Evolutionary conservation across 92 coral and sea anemone species (phyloP).

Genomic region (Zoanthus solanderi): DNA sequence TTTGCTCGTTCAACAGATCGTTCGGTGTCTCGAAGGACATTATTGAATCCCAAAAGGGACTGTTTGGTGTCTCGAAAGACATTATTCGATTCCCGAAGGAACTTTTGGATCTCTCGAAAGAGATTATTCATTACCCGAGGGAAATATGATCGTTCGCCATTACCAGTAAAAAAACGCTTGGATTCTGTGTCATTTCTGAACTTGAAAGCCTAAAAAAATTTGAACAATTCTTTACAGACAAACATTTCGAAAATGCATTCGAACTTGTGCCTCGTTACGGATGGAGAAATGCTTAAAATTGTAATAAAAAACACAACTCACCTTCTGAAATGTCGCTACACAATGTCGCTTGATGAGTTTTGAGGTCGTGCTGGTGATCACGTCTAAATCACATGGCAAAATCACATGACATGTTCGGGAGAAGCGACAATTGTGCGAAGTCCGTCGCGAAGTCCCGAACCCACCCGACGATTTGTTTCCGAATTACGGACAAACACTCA

Average conservation of each 20-base stretch:
- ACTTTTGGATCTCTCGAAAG: constrained; percentile 17
- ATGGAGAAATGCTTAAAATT: constrained; percentile 8
- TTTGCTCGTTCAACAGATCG: constrained; percentile 2
- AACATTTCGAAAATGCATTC: constrained; percentile 7
- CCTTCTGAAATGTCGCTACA: constrained; percentile 10
- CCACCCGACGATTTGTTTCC: constrained; percentile 2
- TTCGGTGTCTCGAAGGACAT: constrained; percentile 33
- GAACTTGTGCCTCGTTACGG: constrained; percentile 18
- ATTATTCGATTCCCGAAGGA: constrained; percentile 17
- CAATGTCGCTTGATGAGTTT: not conserved
- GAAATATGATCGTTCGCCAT: constrained; percentile 23
- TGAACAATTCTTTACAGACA: constrained; percentile 20
- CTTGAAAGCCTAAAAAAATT: constrained; percentile 11
- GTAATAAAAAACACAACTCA: constrained; percentile 20
- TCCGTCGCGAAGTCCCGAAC: constrained; percentile 11
- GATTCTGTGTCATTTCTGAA: constrained; percentile 13
- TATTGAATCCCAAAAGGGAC: constrained; percentile 24
- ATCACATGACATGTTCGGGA: constrained; percentile 19
- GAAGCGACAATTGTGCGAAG: constrained; percentile 19
- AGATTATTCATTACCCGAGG: constrained; percentile 12
- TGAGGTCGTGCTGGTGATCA: constrained; percentile 12
- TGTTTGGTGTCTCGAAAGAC: constrained; percentile 23
- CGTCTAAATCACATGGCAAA: constrained; percentile 13
- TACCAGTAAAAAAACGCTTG: constrained; percentile 19
- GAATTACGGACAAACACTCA: constrained; percentile 13